phyloP scores from a whole-genome alignment of 2,888 invertebrate species.

The Euplagia quadripunctaria region DNA sequence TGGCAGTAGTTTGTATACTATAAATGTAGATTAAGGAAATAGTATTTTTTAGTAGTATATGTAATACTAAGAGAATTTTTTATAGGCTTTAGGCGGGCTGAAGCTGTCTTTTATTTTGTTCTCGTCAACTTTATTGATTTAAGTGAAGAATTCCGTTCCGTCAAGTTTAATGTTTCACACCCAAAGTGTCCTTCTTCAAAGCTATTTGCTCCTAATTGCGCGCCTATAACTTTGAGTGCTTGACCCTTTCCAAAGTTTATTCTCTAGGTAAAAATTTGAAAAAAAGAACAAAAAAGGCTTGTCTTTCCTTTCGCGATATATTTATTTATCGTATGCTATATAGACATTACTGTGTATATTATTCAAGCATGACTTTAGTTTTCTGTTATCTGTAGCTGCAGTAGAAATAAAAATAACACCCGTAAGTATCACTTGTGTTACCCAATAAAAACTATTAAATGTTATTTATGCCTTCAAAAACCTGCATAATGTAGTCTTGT shows the following conservation, averaged over 20 bases:
- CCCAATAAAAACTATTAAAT: background rate
- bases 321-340: too few relatives aligned
- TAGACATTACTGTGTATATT: background rate
- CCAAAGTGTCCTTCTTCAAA: conserved; percentile 9
- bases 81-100: background rate
- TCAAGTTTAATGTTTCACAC: conserved; percentile 5
- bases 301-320: too few relatives aligned
- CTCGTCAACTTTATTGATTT: background rate
- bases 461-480: background rate
- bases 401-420: background rate
- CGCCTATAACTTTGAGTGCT: conserved; percentile 13
- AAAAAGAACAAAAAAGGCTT: background rate
- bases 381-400: background rate
- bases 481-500: background rate
- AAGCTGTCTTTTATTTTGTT: conserved; percentile 15
- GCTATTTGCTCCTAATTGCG: conserved; percentile 10
- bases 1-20: background rate
- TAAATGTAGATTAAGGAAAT: too few relatives aligned
- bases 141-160: background rate
- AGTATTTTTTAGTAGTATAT: background rate
- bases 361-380: background rate
- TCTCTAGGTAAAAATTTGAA: background rate
- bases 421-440: background rate
- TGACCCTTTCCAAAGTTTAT: conserved; percentile 7
- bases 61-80: background rate